A percentile compares a stretch with the other conserved stretches of the same genome.
These are phyloP conservation scores for Ophioninae sp. DNA, from an alignment of 2,888 invertebrate genomes.

Conservation along the genomic window DNA sequence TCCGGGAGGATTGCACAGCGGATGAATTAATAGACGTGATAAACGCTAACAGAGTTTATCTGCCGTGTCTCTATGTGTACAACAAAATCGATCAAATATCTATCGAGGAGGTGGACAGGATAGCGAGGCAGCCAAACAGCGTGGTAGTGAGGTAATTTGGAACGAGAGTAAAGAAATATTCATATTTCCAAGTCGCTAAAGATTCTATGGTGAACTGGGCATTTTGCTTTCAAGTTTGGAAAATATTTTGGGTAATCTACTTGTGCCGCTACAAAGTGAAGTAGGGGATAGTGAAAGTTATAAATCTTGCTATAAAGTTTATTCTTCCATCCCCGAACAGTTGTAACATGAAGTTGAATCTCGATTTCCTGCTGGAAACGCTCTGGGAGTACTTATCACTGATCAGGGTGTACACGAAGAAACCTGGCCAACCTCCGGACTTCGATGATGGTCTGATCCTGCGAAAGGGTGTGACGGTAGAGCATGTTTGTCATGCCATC, in stretches of 20 bases:
- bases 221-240: too few relatives aligned
- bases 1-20: conserved; percentile 96
- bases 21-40: conserved; percentile 99
- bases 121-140: conserved; percentile 93
- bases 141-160: conserved; percentile 92
- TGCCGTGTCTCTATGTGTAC: conserved; percentile 99
- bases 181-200: background rate
- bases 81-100: conserved; percentile 99
- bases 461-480: conserved; percentile 94
- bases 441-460: conserved; percentile 97
- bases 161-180: background rate
- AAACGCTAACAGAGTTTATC: conserved; percentile 93
- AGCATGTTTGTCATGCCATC: conserved; percentile 98
- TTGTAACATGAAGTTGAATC: conserved; percentile 99
- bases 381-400: conserved; percentile 97
- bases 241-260: too few relatives aligned
- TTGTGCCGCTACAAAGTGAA: too few relatives aligned
- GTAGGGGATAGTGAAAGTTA: too few relatives aligned
- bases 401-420: conserved; percentile 99
- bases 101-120: conserved; percentile 97
- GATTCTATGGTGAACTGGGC: too few relatives aligned
- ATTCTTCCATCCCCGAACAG: conserved; percentile 81
- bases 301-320: too few relatives aligned
- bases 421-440: conserved; percentile 98
- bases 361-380: conserved; percentile 95